Evolutionary conservation across 2,797 vertebrate genomes (phyloP).

Genomic region (Crotalus adamanteus): DNA sequence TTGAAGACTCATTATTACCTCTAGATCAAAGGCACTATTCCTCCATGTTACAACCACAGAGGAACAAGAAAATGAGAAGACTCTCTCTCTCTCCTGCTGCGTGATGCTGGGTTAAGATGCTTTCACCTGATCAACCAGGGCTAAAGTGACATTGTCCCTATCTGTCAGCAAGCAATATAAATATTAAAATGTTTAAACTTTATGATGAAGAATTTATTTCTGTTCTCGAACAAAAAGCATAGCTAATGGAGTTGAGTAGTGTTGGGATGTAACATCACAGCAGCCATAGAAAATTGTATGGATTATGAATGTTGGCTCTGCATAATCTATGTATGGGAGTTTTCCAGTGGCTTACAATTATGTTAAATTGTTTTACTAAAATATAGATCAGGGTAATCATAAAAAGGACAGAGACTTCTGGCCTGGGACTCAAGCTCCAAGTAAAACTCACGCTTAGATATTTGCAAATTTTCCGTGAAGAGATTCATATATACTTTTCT

Average conservation of each 20-base stretch:
- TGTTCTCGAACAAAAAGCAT: neutral
- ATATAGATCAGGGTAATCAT: neutral
- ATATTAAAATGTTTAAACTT: neutral
- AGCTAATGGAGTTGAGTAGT: neutral
- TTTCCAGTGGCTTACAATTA: neutral
- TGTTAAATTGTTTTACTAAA: neutral
- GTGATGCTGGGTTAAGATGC: neutral
- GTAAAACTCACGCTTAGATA: neutral
- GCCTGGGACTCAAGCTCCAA: neutral
- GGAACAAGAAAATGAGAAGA: neutral
- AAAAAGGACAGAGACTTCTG: neutral
- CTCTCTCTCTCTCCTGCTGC: neutral
- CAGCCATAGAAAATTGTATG: neutral
- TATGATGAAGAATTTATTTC: neutral
- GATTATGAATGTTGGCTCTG: neutral
- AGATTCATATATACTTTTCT: neutral
- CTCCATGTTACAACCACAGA: neutral
- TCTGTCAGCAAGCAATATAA: neutral
- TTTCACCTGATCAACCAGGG: neutral
- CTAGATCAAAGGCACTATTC: neutral
- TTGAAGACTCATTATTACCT: neutral
- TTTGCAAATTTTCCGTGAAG: neutral
- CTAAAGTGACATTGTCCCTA: neutral
- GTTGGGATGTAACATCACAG: neutral
- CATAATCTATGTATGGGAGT: neutral